Percentiles rank a stretch among this genome's conserved stretches.
phyloP scores from a whole-genome alignment of 2,797 vertebrate species.

The Podargus strigoides region DNA sequence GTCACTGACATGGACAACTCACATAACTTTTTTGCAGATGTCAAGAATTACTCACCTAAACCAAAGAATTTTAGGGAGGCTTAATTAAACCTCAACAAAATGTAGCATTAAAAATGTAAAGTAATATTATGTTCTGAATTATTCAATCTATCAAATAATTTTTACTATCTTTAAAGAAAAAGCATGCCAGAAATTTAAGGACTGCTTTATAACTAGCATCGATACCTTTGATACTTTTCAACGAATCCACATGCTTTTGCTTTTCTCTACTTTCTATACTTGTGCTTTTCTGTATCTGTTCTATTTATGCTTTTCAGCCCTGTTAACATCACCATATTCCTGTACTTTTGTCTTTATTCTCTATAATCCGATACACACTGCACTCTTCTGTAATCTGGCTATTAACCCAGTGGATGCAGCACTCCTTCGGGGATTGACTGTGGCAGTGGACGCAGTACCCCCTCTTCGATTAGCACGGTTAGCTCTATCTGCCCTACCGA shows the following conservation, averaged over 20 bases:
- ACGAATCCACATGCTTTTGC: background rate
- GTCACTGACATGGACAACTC: background rate
- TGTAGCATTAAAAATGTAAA: background rate
- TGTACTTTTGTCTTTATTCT: slow-evolving; percentile 55
- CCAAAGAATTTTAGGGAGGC: background rate
- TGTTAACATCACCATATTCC: slow-evolving; percentile 57
- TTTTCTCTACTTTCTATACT: background rate
- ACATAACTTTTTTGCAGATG: background rate
- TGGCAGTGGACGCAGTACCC: slow-evolving; percentile 76
- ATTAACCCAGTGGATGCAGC: slow-evolving; percentile 74
- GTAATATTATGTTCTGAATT: background rate
- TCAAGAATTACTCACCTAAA: background rate
- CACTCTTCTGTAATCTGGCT: slow-evolving; percentile 16
- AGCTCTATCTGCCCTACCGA: slow-evolving; percentile 77
- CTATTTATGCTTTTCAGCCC: background rate
- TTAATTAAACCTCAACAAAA: background rate
- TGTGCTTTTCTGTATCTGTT: background rate
- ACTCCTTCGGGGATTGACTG: slow-evolving; percentile 77
- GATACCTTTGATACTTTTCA: background rate
- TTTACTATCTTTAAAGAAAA: background rate
- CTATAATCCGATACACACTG: background rate
- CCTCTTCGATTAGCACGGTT: slow-evolving; percentile 75
- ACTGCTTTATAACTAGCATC: background rate
- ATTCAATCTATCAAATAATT: background rate
- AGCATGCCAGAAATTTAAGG: background rate